These are phyloP conservation scores for Andricus quercusramuli DNA, from an alignment of 2,888 invertebrate genomes.

Conservation along the genomic window DNA sequence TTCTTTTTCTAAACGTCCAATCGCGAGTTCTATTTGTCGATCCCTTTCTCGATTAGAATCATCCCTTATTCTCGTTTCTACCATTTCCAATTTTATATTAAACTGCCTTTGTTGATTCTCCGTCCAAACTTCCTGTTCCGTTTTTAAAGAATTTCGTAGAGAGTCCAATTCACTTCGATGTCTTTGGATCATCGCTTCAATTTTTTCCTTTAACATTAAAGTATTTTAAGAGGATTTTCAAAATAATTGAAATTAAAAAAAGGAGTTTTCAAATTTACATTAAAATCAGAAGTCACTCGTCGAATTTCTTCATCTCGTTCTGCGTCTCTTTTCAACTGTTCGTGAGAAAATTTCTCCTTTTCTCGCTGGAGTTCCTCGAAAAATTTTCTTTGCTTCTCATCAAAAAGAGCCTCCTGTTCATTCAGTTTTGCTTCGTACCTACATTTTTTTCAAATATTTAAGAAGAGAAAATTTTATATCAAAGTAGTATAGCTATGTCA, in stretches of 20 bases:
- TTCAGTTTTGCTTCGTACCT: conserved; percentile 71
- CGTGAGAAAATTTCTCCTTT: conserved; percentile 62
- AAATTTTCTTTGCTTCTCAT: conserved; percentile 63
- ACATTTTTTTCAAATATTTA: background rate
- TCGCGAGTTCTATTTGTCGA: conserved; percentile 87
- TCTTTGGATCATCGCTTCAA: conserved; percentile 63
- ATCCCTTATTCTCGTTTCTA: conserved; percentile 85
- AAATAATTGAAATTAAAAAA: conserved; percentile 1
- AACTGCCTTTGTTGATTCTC: conserved; percentile 83
- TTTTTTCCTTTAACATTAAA: conserved; percentile 61
- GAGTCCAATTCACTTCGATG: conserved; percentile 80
- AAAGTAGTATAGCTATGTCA: too few relatives aligned
- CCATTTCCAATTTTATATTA: conserved; percentile 82
- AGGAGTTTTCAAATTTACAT: conserved; percentile 57
- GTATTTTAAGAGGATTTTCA: background rate
- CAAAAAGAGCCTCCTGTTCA: conserved; percentile 67
- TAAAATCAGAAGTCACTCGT: conserved; percentile 59
- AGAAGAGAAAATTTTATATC: background rate
- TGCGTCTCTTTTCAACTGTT: conserved; percentile 62
- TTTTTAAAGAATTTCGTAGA: conserved; percentile 82
- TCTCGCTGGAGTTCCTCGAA: conserved; percentile 66
- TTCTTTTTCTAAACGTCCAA: conserved; percentile 85
- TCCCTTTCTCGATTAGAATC: conserved; percentile 88
- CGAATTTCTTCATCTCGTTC: conserved; percentile 65
- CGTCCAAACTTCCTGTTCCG: conserved; percentile 84